Evolutionary conservation across 2,113 vertebrate genomes (phyloP).

Genomic region (Calidris pygmaea): DNA sequence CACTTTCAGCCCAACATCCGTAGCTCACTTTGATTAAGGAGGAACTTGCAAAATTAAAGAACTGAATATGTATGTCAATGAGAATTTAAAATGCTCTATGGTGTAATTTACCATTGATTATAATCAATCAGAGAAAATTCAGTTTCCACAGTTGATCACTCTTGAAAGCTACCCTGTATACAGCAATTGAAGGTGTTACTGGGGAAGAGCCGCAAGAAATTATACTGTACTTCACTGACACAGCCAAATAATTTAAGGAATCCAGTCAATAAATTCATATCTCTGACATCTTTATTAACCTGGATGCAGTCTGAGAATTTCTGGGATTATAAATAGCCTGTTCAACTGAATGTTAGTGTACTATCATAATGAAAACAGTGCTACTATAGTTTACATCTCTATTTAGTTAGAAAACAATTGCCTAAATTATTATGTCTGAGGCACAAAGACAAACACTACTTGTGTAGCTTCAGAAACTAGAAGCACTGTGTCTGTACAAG

Average conservation of each 20-base stretch:
- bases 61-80: background rate
- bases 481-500: background rate
- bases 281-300: background rate
- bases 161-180: background rate
- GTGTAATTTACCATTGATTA: background rate
- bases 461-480: background rate
- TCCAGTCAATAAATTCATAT: background rate
- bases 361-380: background rate
- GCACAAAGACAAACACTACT: background rate
- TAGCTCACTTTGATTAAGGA: background rate
- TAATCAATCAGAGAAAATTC: background rate
- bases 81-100: background rate
- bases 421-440: background rate
- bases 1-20: background rate
- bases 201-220: background rate
- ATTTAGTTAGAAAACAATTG: background rate
- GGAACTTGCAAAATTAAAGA: slow-evolving; percentile 2
- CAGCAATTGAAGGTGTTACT: background rate
- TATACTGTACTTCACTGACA: background rate
- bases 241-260: background rate
- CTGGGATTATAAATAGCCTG: background rate
- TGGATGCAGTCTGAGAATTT: background rate
- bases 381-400: background rate
- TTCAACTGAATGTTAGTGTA: background rate
- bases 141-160: background rate